Percentiles rank a stretch among this genome's conserved stretches.
Conservation (phyloP, 2,797 vertebrate genomes). For the Sebastes glaucus region DNA sequence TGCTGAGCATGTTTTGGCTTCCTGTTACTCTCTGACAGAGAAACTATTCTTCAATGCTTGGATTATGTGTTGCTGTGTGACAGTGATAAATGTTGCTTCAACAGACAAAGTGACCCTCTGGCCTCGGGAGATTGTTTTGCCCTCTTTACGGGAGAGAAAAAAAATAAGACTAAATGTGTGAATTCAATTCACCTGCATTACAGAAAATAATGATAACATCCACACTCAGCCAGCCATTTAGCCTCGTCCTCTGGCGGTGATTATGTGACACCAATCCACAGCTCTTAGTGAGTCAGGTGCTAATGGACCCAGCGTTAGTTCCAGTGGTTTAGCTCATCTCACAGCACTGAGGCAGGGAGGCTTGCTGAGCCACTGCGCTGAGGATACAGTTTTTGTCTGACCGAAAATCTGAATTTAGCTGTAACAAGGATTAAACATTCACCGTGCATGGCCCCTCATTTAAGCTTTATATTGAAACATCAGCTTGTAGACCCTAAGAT, state of each 20-base stretch:
- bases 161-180: not conserved
- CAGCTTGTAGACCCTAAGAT: not conserved
- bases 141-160: not conserved
- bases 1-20: conserved; percentile 6
- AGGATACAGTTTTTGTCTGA: not conserved
- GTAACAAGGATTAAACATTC: not conserved
- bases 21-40: conserved; percentile 10
- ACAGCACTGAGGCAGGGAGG: not conserved
- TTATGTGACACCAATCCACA: conserved; percentile 1
- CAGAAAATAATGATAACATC: not conserved
- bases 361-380: not conserved
- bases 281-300: conserved; percentile 17
- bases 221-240: not conserved
- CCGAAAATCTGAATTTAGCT: not conserved
- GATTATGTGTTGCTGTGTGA: not conserved
- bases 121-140: not conserved
- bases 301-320: conserved; percentile 17
- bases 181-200: not conserved
- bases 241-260: not conserved
- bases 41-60: not conserved
- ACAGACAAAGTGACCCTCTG: not conserved
- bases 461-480: not conserved
- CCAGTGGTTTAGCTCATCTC: conserved; percentile 6
- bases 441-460: not conserved
- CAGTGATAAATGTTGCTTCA: conserved; percentile 26